A percentile compares a stretch with the other conserved stretches of the same genome.
These are phyloP conservation scores for Chionis minor DNA, from an alignment of 2,113 vertebrate genomes.

Conservation along the genomic window DNA sequence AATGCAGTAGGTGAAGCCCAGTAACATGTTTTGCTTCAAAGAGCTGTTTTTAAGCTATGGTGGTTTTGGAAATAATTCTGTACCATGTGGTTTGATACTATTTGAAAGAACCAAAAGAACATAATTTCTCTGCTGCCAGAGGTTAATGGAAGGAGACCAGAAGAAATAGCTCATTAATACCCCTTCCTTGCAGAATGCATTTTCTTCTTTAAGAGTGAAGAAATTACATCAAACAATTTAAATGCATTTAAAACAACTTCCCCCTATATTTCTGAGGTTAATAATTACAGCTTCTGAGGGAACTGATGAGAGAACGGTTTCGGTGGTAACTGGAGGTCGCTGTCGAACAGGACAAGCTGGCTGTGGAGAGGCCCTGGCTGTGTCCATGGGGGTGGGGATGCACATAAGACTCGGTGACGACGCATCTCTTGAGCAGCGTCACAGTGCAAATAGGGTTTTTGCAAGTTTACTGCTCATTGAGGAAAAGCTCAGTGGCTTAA, in stretches of 20 bases:
- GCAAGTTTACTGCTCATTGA: neutral
- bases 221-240: neutral
- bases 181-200: neutral
- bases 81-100: neutral
- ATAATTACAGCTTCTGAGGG: neutral
- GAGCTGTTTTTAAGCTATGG: neutral
- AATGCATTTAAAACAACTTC: neutral
- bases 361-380: neutral
- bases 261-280: neutral
- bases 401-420: too few relatives aligned
- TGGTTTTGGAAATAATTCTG: neutral
- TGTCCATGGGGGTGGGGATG: too few relatives aligned
- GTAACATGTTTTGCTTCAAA: neutral
- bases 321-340: neutral
- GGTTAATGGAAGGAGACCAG: neutral
- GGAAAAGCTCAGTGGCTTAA: neutral
- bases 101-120: neutral
- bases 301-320: neutral
- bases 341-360: neutral
- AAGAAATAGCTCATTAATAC: conserved; percentile 7
- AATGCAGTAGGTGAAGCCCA: neutral
- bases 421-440: neutral
- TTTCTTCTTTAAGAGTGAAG: neutral
- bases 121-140: neutral
- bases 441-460: neutral